A percentile compares a stretch with the other conserved stretches of the same genome.
Conservation (phyloP, 2,797 vertebrate genomes). For the Caiman crocodilus region DNA sequence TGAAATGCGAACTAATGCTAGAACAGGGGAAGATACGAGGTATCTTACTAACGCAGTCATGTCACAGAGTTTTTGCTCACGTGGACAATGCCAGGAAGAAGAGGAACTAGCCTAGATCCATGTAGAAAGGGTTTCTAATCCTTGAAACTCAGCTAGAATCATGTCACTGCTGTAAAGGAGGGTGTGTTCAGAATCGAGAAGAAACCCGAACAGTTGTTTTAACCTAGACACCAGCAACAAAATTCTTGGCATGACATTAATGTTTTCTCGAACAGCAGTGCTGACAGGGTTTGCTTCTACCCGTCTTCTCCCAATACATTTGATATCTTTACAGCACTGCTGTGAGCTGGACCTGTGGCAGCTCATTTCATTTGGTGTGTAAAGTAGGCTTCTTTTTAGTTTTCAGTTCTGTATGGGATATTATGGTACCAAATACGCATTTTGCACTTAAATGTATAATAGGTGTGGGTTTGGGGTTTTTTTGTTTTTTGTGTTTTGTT, state of each 20-base stretch:
- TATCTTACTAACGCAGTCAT: background rate
- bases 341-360: background rate
- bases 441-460: background rate
- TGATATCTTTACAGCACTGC: background rate
- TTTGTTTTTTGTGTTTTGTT: background rate
- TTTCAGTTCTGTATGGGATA: background rate
- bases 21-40: background rate
- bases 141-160: background rate
- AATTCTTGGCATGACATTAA: background rate
- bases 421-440: background rate
- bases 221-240: background rate
- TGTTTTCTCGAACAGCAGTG: background rate
- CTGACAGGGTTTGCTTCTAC: background rate
- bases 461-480: background rate
- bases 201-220: background rate
- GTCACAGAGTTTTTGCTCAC: background rate
- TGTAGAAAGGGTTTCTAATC: background rate
- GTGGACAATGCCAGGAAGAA: background rate
- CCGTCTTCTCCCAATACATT: background rate
- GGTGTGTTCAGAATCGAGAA: background rate
- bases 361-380: rapidly evolving
- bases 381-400: background rate
- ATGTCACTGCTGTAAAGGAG: background rate
- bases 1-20: background rate
- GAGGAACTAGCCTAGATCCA: background rate